Evolutionary conservation across 2,797 vertebrate genomes (phyloP), one percentile per base, ranked within the genome.

Genomic region (Pseudotriccus pelzelni): DNA sequence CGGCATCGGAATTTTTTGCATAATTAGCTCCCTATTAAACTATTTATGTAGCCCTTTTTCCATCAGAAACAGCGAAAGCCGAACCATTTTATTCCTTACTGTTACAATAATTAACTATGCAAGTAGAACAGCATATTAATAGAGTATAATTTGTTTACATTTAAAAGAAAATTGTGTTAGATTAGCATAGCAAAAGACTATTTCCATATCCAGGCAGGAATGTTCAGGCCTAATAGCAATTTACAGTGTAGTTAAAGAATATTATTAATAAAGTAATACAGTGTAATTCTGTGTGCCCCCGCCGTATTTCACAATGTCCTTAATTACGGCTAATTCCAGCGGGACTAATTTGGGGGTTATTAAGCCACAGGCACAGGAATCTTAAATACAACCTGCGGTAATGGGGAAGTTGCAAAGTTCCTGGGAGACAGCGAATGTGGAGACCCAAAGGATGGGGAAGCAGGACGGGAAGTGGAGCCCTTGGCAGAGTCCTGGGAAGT

Each of bases 1-100:
- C 98, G 97, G 98, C 98, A 98, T 98, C 93, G 97, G 98, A 97
- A 96, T 98, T 98, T 98, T 98, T 96, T 97, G 96, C 96, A 97
- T 98, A 99, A 99, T 98, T 97, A 98, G 98, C 98, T 98, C 95
- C 97, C 98, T 98, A 98, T 98, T 98, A 98, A 98, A 98, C 97
- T 98, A 98, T 98, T 98, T 97, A 96, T 98, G 97, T 96, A 97
- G 97, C 82, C 97, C 95, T 95, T 98, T 95, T 97, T 97, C 97
- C 98, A 98, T 98, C 98, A 97, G 96, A 97, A 97, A 97, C 90
- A 95, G 97, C 96, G 89, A 97, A 98, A 98, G 97, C 97, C 96
- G 95, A 97, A 97, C 97, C 97, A 95, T 98, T 98, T 98, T 97
- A 97, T 97, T 97, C 97, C 97, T 98, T 97, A 98, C 97, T 97